A percentile compares a stretch with the other conserved stretches of the same genome.
Conservation (phyloP, 2,888 invertebrate genomes). For the Pterostichus niger region DNA sequence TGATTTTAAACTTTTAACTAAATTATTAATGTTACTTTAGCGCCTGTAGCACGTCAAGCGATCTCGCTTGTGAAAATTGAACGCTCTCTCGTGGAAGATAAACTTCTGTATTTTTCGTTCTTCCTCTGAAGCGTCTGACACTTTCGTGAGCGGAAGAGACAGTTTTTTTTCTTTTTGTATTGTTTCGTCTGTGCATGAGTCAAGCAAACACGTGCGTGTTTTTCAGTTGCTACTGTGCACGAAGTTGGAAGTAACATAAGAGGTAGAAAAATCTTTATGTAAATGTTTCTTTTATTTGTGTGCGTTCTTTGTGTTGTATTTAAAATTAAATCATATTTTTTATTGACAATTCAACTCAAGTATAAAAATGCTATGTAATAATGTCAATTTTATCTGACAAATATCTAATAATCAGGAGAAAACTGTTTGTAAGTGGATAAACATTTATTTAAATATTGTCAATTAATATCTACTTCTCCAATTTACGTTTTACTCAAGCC, state of each 20-base stretch:
- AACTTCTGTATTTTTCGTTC: not conserved
- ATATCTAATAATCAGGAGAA: too few species aligned
- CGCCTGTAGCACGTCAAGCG: conserved; percentile 17
- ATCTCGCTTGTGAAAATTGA: too few species aligned
- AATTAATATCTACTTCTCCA: too few species aligned
- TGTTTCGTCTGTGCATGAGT: not conserved
- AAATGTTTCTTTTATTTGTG: too few species aligned
- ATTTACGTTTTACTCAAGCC: too few species aligned
- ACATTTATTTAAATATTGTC: too few species aligned
- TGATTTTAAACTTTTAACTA: conserved; percentile 66
- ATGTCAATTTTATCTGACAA: too few species aligned
- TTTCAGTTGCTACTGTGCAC: not conserved
- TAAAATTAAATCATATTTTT: too few species aligned
- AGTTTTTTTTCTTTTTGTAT: conserved; percentile 4
- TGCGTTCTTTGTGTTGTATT: too few species aligned
- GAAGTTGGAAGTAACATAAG: not conserved
- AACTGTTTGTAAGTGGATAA: too few species aligned
- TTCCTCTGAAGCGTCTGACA: not conserved
- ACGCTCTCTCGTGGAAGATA: conserved; percentile 2
- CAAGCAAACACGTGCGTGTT: not conserved
- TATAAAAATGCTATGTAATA: too few species aligned
- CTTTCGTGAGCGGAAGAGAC: not conserved
- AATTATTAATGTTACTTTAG: conserved; percentile 65
- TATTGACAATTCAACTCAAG: too few species aligned
- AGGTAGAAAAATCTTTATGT: not conserved